Evolutionary conservation across 2,888 invertebrate genomes (phyloP).

Genomic region (Plutella xylostella): DNA sequence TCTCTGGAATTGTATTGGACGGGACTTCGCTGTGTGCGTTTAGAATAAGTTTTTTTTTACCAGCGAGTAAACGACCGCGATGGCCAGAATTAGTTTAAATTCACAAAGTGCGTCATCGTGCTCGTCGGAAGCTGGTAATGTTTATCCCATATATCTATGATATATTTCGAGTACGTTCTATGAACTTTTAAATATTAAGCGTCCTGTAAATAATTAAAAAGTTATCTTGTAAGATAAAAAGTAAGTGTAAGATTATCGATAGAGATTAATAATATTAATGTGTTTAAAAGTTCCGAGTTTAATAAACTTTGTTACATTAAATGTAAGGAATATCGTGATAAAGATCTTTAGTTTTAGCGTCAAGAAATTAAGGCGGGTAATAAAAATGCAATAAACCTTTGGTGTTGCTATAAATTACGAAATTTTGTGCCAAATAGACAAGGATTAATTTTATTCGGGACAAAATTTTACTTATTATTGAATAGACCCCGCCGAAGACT

Average conservation of each 20-base stretch:
- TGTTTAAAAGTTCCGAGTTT: no score
- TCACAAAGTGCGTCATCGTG: conserved; percentile 24
- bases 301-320: background rate
- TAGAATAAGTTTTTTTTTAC: conserved; percentile 57
- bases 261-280: no score
- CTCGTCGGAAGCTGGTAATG: conserved; percentile 74
- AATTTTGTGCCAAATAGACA: conserved; percentile 68
- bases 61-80: conserved; percentile 43
- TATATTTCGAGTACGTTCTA: conserved; percentile 97
- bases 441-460: conserved; percentile 49
- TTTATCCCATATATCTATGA: conserved; percentile 98
- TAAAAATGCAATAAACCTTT: background rate
- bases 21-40: conserved; percentile 46
- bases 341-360: background rate
- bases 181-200: conserved; percentile 76
- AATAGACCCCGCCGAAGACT: conserved; percentile 43
- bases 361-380: background rate
- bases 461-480: conserved; percentile 47
- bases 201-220: conserved; percentile 31
- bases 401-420: conserved; percentile 8
- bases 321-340: background rate
- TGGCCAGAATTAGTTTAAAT: conserved; percentile 24
- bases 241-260: background rate
- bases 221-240: background rate
- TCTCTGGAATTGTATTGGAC: conserved; percentile 59